Evolutionary conservation across 2,113 vertebrate genomes (phyloP).

Genomic region (Neodontobutis hainanensis): DNA sequence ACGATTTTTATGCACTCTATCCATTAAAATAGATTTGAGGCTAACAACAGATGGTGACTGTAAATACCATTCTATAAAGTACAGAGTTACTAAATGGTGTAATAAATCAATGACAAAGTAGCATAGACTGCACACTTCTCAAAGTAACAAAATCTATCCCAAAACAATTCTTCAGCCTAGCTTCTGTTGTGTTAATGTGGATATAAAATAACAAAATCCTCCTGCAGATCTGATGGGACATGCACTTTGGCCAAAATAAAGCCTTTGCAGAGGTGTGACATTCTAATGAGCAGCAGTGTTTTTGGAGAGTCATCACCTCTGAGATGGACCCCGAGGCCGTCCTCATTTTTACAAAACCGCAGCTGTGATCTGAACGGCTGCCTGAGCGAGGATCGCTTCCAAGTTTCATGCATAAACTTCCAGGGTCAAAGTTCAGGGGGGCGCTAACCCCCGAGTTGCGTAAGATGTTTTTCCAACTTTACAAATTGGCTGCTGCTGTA

Average conservation of each 20-base stretch:
- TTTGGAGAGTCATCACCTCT: constrained; percentile 1
- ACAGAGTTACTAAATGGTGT: too few relatives aligned
- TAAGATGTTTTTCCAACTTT: constrained; percentile 29
- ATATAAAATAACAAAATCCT: neutral
- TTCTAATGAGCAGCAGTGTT: neutral
- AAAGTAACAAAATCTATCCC: neutral
- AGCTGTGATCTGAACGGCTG: constrained; percentile 17
- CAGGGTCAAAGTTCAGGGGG: constrained; percentile 46
- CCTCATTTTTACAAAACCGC: constrained; percentile 3
- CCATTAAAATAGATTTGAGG: too few relatives aligned
- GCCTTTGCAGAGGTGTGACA: constrained; percentile 9
- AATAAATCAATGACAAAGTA: too few relatives aligned
- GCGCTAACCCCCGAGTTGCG: constrained; percentile 20
- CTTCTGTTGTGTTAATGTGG: neutral
- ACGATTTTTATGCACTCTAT: too few relatives aligned
- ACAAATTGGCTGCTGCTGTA: neutral
- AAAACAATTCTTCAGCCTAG: neutral
- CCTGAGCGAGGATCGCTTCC: neutral
- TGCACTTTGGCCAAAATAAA: constrained; percentile 14
- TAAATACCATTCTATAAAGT: too few relatives aligned
- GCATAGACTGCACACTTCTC: neutral
- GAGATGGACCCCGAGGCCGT: constrained; percentile 10
- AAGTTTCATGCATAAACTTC: constrained; percentile 24
- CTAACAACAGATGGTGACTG: too few relatives aligned
- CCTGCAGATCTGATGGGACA: constrained; percentile 11